A percentile compares a stretch with the other conserved stretches of the same genome.
Evolutionary conservation across 2,113 vertebrate species (phyloP).

Genomic region (Gymnarchus niloticus): DNA sequence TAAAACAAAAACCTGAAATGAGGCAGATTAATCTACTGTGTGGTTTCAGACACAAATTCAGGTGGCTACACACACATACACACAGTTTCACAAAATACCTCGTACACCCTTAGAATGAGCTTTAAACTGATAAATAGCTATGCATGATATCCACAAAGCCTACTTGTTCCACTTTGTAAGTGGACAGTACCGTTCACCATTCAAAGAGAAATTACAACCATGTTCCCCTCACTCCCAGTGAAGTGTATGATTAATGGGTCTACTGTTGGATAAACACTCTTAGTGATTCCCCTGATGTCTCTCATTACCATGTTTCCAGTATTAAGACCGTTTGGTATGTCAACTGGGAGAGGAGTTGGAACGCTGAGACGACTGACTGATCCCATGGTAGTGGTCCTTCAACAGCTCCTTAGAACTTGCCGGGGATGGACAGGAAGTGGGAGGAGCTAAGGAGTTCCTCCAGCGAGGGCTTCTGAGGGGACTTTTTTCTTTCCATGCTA

Average conservation of each 20-base stretch:
- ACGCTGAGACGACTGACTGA: neutral
- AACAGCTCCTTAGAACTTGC: constrained; percentile 80
- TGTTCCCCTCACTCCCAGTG: neutral
- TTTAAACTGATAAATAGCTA: neutral
- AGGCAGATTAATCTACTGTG: neutral
- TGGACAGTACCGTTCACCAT: neutral
- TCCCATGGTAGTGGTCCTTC: constrained; percentile 32
- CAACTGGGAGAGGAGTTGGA: neutral
- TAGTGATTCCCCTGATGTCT: neutral
- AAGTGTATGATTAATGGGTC: neutral
- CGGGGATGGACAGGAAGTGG: constrained; percentile 88
- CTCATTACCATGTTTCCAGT: neutral
- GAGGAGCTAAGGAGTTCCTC: constrained; percentile 91
- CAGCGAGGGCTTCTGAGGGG: constrained; percentile 61
- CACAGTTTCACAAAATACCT: neutral
- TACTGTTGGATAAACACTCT: neutral
- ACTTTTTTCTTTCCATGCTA: constrained; percentile 51
- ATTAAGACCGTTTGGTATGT: neutral
- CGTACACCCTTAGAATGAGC: neutral
- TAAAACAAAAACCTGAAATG: neutral
- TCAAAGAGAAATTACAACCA: neutral
- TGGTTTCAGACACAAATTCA: neutral
- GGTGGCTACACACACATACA: neutral
- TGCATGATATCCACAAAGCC: neutral
- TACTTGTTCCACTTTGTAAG: neutral